These are phyloP conservation scores for Sebastes iracundus DNA, from an alignment of 2,797 vertebrate genomes.

Conservation along the genomic window DNA sequence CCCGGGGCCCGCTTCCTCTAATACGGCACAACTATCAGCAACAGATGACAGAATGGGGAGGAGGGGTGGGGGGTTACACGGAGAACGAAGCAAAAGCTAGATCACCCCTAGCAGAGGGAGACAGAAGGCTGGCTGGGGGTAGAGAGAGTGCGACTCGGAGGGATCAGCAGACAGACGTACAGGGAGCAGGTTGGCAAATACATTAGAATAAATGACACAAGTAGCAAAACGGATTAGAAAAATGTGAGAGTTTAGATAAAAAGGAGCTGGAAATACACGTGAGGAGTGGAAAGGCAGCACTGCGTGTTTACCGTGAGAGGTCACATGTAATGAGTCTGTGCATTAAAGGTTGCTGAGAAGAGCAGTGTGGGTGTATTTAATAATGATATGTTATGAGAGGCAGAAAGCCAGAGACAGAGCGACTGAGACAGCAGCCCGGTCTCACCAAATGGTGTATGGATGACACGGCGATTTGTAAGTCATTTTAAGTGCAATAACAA, in stretches of 20 bases:
- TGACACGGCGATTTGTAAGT: no score
- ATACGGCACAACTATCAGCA: constrained; percentile 67
- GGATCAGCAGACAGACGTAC: background rate
- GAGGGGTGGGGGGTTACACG: constrained; percentile 3
- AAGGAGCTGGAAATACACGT: background rate
- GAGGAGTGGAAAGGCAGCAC: constrained; percentile 13
- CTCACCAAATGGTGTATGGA: no score
- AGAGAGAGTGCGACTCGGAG: background rate
- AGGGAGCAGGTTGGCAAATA: background rate
- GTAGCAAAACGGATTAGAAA: background rate
- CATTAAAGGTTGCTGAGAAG: constrained; percentile 25
- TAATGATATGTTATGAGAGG: constrained; percentile 49
- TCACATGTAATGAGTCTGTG: constrained; percentile 41
- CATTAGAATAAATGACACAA: background rate
- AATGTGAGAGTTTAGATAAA: background rate
- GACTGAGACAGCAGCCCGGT: background rate
- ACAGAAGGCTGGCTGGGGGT: constrained; percentile 19
- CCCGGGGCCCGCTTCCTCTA: constrained; percentile 65
- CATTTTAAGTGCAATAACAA: no score
- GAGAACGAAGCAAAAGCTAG: constrained; percentile 28
- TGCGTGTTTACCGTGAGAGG: constrained; percentile 40
- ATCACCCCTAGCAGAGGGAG: constrained; percentile 39
- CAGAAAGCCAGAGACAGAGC: background rate
- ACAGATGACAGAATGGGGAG: constrained; percentile 65
- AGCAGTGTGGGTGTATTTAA: constrained; percentile 62